These are phyloP conservation scores for Marasmarcha lunaedactyla DNA, from an alignment of 2,888 invertebrate genomes.

Conservation along the genomic window DNA sequence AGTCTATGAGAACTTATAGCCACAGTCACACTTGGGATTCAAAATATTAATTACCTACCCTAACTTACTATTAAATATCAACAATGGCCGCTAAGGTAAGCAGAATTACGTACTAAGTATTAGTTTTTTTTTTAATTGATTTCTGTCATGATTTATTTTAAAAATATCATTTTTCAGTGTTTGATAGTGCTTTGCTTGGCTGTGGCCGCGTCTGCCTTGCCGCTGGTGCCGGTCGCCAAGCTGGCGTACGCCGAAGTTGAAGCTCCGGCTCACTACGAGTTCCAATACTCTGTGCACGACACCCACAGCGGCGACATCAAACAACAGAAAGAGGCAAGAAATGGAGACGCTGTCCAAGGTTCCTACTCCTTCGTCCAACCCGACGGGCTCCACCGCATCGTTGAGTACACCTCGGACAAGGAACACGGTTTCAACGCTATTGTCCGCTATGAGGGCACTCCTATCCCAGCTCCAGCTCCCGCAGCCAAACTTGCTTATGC, in stretches of 20 bases:
- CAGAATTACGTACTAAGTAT: too few species aligned
- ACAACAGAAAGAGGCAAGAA: constrained; percentile 52
- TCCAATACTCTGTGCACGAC: constrained; percentile 55
- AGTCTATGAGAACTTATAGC: too few species aligned
- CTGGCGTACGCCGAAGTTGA: constrained; percentile 39
- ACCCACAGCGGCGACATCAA: constrained; percentile 53
- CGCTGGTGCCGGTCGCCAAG: constrained; percentile 31
- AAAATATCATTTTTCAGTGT: too few species aligned
- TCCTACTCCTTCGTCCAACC: constrained; percentile 62
- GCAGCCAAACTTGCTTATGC: too few species aligned
- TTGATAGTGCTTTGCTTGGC: too few species aligned
- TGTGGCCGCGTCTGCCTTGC: constrained; percentile 21
- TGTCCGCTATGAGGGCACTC: constrained; percentile 53
- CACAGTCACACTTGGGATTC: too few species aligned
- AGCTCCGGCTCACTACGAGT: constrained; percentile 52
- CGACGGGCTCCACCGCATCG: constrained; percentile 53
- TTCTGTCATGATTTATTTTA: too few species aligned
- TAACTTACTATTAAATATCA: too few species aligned
- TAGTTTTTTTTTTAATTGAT: too few species aligned
- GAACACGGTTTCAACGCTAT: constrained; percentile 55
- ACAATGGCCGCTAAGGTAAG: too few species aligned
- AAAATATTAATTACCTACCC: too few species aligned
- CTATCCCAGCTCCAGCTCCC: too few species aligned
- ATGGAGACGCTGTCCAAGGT: constrained; percentile 52
- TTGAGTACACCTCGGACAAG: constrained; percentile 54